A percentile compares a stretch with the other conserved stretches of the same genome.
phyloP scores from a whole-genome alignment of 2,797 vertebrate genomes.

The Danio aesculapii region DNA sequence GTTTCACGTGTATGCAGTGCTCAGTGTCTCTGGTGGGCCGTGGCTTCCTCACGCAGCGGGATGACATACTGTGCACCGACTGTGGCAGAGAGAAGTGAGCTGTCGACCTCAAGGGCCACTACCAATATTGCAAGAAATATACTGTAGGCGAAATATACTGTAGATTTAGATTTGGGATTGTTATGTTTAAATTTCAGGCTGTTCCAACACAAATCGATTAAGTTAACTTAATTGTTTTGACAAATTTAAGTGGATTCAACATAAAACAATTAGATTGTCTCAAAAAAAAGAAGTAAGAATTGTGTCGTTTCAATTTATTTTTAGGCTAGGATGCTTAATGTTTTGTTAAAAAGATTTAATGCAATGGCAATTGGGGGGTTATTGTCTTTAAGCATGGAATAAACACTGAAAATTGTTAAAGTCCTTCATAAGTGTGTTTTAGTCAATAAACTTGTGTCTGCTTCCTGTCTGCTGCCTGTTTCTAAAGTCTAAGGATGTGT shows the following conservation, averaged over 20 bases:
- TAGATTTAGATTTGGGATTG: conserved; percentile 1
- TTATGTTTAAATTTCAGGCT: conserved; percentile 9
- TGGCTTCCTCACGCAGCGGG: conserved; percentile 87
- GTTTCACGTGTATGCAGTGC: conserved; percentile 90
- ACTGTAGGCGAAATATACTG: not conserved
- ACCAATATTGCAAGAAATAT: not conserved
- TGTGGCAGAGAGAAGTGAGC: conserved; percentile 85
- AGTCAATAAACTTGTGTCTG: conserved; percentile 13
- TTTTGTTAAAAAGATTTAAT: not conserved
- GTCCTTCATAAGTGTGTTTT: too few species aligned
- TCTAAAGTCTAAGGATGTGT: not conserved
- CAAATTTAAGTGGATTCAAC: too few species aligned
- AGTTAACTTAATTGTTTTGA: too few species aligned
- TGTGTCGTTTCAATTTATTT: too few species aligned
- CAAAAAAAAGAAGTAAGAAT: too few species aligned
- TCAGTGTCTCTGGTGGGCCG: conserved; percentile 86
- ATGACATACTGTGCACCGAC: conserved; percentile 87
- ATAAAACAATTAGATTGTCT: too few species aligned
- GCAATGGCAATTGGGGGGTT: not conserved
- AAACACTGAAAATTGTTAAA: too few species aligned
- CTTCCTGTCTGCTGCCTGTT: not conserved
- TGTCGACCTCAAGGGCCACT: conserved; percentile 2
- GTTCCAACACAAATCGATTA: too few species aligned
- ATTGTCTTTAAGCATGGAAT: not conserved
- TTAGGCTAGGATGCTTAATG: not conserved